Base-by-base conservation (phyloP, 2,113 vertebrate genomes). In the Calypte anna region DNA sequence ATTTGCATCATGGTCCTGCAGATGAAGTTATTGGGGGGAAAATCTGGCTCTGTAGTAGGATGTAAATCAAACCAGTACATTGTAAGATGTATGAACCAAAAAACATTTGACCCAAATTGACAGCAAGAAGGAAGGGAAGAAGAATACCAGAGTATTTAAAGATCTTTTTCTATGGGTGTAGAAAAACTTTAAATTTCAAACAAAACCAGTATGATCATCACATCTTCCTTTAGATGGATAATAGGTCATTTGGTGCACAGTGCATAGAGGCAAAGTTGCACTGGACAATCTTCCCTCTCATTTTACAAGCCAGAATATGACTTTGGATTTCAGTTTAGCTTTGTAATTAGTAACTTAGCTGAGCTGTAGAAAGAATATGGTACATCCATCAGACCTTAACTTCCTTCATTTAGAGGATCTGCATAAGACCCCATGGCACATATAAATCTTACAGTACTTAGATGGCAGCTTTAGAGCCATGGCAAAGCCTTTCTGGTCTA, bases 171-270 rank as follows among this genome's bases (percentile, higher is more conserved):
- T 69, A 31, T 16, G 24, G 19, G 7, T 17, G 6, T 30, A 48
- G 11, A 64, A 55, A 78, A 50, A 14, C 18, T 40, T 7, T 77
- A 48, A 30, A 14, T 74, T 63, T 59, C 61, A 24, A 63, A 27
- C 22, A 77, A 17, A 6, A 64, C 31, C 10, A 38, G 24, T 18
- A 36, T 5, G 19, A 79, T 33, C 2, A 43, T 59, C 3, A 0
- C 14, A 25, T 28, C 57, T 68, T 61, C 31, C 57, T 53, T 61
- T 16, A 43, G 25, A 70, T 12, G 33, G 53, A 5, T 36, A 57
- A 67, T 0, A 72, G 8, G 3, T 68, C 48, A 62, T 20, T 25
- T 6, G 22, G 10, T 31, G 51, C 0, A 0, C 8, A 57, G 6
- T 2, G 1, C 19, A 43, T 0, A 59, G 44, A 69, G 22, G 28